A percentile compares a stretch with the other conserved stretches of the same genome.
phyloP scores from a whole-genome alignment of 2,888 invertebrate species.

The Cotesia congregata region DNA sequence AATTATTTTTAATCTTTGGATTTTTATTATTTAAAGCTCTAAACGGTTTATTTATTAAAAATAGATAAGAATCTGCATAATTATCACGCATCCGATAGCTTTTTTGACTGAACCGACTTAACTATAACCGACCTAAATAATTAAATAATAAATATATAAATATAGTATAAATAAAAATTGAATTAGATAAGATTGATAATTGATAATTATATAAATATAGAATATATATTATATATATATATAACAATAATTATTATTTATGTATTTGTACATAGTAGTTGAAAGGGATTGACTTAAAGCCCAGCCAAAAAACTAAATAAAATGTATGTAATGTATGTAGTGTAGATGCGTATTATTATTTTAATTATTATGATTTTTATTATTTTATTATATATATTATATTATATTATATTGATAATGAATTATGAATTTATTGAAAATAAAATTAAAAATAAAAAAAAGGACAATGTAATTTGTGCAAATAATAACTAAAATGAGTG shows the following conservation, averaged over 20 bases:
- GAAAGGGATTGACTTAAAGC: constrained; percentile 52
- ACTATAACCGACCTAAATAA: neutral
- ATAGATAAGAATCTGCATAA: neutral
- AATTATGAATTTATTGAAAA: constrained; percentile 52
- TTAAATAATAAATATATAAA: neutral
- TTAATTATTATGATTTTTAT: constrained; percentile 54
- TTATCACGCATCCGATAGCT: neutral
- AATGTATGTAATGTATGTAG: constrained; percentile 70
- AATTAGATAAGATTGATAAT: constrained; percentile 43
- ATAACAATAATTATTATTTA: constrained; percentile 64
- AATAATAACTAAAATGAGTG: constrained; percentile 46
- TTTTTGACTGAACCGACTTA: neutral
- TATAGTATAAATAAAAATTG: constrained; percentile 23
- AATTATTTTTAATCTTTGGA: too few relatives aligned
- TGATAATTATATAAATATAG: constrained; percentile 55
- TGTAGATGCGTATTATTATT: constrained; percentile 59
- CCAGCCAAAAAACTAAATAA: constrained; percentile 39
- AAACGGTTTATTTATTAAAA: neutral
- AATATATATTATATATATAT: constrained; percentile 61
- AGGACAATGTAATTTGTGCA: constrained; percentile 21
- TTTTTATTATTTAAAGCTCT: too few relatives aligned
- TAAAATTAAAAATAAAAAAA: constrained; percentile 51
- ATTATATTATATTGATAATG: constrained; percentile 53
- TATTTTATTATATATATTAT: constrained; percentile 52
- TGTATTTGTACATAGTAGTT: constrained; percentile 71